These are phyloP conservation scores for Dasysyrphus tricinctus DNA, from an alignment of 2,888 invertebrate species.

Conservation along the genomic window DNA sequence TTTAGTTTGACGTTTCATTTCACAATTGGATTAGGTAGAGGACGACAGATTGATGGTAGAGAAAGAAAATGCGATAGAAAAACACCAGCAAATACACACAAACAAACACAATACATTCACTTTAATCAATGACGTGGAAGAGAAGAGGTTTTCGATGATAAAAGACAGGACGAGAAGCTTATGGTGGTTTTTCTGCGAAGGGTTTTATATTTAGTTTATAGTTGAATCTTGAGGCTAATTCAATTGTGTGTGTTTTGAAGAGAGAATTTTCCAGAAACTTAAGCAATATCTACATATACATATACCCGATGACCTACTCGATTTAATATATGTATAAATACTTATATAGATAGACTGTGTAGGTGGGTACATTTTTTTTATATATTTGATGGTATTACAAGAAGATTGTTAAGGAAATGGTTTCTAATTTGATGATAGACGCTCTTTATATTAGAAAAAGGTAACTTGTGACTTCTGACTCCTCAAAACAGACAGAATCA, in stretches of 20 bases:
- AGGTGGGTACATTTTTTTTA: background rate
- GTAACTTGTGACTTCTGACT: background rate
- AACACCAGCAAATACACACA: background rate
- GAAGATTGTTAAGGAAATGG: conserved; percentile 6
- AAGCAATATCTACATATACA: conserved; percentile 12
- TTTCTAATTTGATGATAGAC: background rate
- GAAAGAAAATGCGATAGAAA: conserved; percentile 51
- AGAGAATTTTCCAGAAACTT: conserved; percentile 36
- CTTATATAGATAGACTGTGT: background rate
- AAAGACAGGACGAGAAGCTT: conserved; percentile 54
- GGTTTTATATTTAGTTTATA: conserved; percentile 37
- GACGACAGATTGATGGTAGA: conserved; percentile 54
- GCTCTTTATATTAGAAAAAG: background rate
- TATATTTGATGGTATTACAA: background rate
- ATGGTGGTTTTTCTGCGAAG: conserved; percentile 39
- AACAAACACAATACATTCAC: conserved; percentile 22
- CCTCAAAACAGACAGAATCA: too few species aligned
- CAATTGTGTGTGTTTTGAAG: conserved; percentile 35
- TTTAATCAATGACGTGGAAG: conserved; percentile 67
- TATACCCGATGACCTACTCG: background rate
- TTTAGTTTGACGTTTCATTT: conserved; percentile 74
- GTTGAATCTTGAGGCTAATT: conserved; percentile 48
- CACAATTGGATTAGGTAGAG: conserved; percentile 69
- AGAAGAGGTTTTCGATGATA: conserved; percentile 42
- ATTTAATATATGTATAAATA: background rate